Conservation (phyloP, 92 coral and sea anemone species). For the Chrysogorgia sp. region DNA sequence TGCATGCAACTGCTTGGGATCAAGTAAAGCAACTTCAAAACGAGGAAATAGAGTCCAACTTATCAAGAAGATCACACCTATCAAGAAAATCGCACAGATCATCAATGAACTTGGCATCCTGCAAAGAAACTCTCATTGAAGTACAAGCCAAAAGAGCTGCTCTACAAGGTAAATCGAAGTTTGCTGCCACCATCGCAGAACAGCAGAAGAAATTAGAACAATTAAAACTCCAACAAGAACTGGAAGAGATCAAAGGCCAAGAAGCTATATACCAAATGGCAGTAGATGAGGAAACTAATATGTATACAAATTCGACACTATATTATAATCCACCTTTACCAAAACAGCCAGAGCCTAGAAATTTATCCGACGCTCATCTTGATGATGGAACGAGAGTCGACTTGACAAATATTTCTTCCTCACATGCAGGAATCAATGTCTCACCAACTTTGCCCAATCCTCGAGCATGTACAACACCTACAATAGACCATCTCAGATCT, state of each 20-base stretch:
- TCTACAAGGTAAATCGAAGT: slow-evolving; percentile 54
- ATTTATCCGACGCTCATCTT: too few relatives aligned
- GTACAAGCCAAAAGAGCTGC: slow-evolving; percentile 62
- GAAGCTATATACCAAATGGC: slow-evolving; percentile 43
- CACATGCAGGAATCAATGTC: background rate
- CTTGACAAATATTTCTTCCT: too few relatives aligned
- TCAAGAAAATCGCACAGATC: slow-evolving; percentile 37
- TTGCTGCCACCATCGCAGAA: slow-evolving; percentile 54
- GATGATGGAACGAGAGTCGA: too few relatives aligned
- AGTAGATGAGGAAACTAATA: slow-evolving; percentile 34
- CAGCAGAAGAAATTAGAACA: slow-evolving; percentile 53
- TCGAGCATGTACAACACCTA: background rate
- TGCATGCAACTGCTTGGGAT: slow-evolving; percentile 29
- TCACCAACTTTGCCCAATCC: background rate
- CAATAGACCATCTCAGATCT: background rate
- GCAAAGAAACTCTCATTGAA: slow-evolving; percentile 43
- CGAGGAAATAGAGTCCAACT: slow-evolving; percentile 15
- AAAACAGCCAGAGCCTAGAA: too few relatives aligned
- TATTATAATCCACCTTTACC: background rate
- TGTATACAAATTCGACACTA: background rate
- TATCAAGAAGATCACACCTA: background rate
- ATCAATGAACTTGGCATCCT: slow-evolving; percentile 5
- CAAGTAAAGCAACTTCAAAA: slow-evolving; percentile 26
- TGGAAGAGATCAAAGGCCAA: slow-evolving; percentile 50
- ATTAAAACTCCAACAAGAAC: slow-evolving; percentile 49